Base-by-base conservation (phyloP, 2,888 invertebrate species). In the Pecten maximus region DNA sequence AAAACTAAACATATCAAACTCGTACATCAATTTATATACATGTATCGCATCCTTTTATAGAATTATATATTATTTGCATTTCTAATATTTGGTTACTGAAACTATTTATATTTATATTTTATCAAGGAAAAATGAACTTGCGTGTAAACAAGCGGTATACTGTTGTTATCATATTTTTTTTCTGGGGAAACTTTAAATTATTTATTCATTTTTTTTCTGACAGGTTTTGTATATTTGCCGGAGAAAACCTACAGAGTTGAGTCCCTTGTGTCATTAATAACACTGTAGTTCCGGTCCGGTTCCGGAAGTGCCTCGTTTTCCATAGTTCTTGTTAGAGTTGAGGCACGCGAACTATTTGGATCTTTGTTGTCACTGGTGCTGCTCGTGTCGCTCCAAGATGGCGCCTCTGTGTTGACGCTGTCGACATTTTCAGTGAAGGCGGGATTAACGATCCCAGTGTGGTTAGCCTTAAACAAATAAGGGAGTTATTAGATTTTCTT, bases 301-400 rank as follows among this genome's bases (percentile, higher is more conserved):
- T 91, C 91, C 10, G 90, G 91, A 89, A 89, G 54, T 40, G 91
- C 91, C 87, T 91, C 92, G 2, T 89, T 88, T 16, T 87, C 88
- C 40, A 40, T 40, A 23, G 50, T 90, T 40, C 92, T 89, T 40
- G 92, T 92, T 0, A 92, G 89, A 28, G 92, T 93, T 87, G 92
- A 90, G 15, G 92, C 90, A 39, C 88, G 90, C 54, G 90, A 91
- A 50, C 89, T 91, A n/a, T 74, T 60, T 19, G 93, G 92, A n/a
- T 92, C 92, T 87, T 93, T 94, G 89, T 93, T 94, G 88, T 94
- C 93, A 40, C 94, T 94, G 88, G 93, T 94, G 60, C 94, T 94
- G 4, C 94, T 94, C 60, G 94, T 94, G 87, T 94, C 94, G 93
- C 93, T 94, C 23, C 91, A 86, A 0, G 92, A 60, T 86, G 91